A percentile compares a stretch with the other conserved stretches of the same genome.
These are phyloP conservation scores for Xanthorhoe spadicearia DNA, from an alignment of 2,888 invertebrate genomes.

Conservation along the genomic window DNA sequence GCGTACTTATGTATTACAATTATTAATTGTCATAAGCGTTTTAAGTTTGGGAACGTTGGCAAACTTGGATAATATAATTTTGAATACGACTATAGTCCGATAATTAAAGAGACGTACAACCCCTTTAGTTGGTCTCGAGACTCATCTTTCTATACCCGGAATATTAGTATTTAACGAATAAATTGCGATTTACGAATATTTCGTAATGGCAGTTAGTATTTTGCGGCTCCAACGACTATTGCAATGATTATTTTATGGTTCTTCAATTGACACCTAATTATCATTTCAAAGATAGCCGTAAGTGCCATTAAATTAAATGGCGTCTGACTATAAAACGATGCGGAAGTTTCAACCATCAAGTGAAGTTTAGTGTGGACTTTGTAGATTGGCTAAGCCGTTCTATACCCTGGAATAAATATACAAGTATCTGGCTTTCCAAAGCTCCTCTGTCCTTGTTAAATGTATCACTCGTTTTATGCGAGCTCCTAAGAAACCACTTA, in stretches of 20 bases:
- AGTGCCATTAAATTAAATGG: slow-evolving; percentile 18
- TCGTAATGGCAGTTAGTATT: neutral
- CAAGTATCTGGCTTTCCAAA: slow-evolving; percentile 9
- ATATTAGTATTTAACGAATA: neutral
- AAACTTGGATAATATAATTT: neutral
- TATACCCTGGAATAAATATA: neutral
- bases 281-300: slow-evolving; percentile 26
- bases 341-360: slow-evolving; percentile 17
- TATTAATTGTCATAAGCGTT: neutral
- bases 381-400: neutral
- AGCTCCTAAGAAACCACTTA: slow-evolving; percentile 41
- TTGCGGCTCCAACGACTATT: neutral
- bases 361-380: neutral
- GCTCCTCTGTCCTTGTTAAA: slow-evolving; percentile 29
- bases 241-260: slow-evolving; percentile 11
- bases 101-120: neutral
- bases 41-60: neutral
- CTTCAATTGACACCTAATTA: slow-evolving; percentile 26
- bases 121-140: neutral
- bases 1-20: neutral
- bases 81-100: neutral
- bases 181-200: neutral
- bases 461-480: slow-evolving; percentile 39
- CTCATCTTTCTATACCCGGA: neutral
- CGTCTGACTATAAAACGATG: slow-evolving; percentile 7